Evolutionary conservation across 2,888 invertebrate species (phyloP), one percentile per base, ranked within the genome.

Genomic region (Nephrotoma appendiculata): DNA sequence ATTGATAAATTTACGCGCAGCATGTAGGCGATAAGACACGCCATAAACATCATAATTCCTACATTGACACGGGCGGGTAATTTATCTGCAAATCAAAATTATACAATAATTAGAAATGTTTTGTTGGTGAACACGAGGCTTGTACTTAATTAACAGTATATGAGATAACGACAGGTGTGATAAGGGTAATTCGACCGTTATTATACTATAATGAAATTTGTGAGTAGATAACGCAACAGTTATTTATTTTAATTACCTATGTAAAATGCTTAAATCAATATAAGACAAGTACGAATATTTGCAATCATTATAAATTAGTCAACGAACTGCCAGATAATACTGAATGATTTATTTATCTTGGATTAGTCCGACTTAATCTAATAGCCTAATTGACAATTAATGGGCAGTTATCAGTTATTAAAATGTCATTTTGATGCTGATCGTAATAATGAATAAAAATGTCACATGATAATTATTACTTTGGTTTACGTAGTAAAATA

Each of bases 1-100:
- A 96, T 94, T n/a, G 96, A 95, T 92, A 96, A 94, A 90, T 96
- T 96, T 1, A 96, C 94, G 86, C 96, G 93, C 88, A 95, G 92
- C 94, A 95, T 95, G 91, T 96, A 96, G n/a, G 93, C 93, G 88
- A 95, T 93, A 92, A 95, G 94, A 88, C 95, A 95, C 88, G 94
- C 94, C 87, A 95, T 94, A 90, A 96, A 95, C 88, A 95, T 91
- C 95, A 96, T 95, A 83, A 95, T 88, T 84, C 93, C 95, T 44
- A 94, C 91, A 87, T 92, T 89, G 6, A 92, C 89, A 86, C 94
- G 91, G 87, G 91, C 92, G 12, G 94, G 93, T 83, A 94, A 90
- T 89, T 90, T 91, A 88, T 89, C 93, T 93, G 89, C 1, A 88
- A 89, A 86, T n/a, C 71, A 83, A 83, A 87, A 71, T 5, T 15